Evolutionary conservation across 2,113 vertebrate species (phyloP).

Genomic region (Pteruthius melanotis): DNA sequence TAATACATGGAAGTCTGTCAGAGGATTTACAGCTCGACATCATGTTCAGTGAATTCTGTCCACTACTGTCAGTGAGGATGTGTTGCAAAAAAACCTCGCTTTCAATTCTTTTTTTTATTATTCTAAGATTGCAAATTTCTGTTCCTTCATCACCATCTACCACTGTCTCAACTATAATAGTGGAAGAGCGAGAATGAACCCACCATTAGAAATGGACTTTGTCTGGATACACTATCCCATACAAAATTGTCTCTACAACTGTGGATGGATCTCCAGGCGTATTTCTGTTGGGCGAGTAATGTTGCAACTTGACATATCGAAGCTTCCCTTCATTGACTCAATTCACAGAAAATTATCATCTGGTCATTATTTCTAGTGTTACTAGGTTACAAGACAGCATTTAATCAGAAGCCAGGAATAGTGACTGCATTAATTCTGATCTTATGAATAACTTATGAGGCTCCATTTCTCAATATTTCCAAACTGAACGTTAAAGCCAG

Average conservation of each 20-base stretch:
- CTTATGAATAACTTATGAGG: slow-evolving; percentile 47
- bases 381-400: slow-evolving; percentile 43
- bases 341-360: neutral
- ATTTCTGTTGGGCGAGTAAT: neutral
- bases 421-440: slow-evolving; percentile 39
- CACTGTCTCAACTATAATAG: neutral
- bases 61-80: neutral
- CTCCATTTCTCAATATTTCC: slow-evolving; percentile 50
- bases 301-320: neutral
- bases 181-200: neutral
- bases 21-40: neutral
- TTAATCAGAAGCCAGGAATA: slow-evolving; percentile 51
- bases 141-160: neutral
- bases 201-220: neutral
- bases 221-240: neutral
- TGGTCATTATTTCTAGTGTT: slow-evolving; percentile 37
- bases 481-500: neutral
- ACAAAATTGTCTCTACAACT: neutral
- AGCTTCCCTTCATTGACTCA: slow-evolving; percentile 7
- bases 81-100: neutral
- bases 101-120: neutral
- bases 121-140: neutral
- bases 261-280: neutral
- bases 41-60: neutral
- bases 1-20: neutral